Evolutionary conservation across 2,797 vertebrate species (phyloP).

Genomic region (Lacerta viridis): DNA sequence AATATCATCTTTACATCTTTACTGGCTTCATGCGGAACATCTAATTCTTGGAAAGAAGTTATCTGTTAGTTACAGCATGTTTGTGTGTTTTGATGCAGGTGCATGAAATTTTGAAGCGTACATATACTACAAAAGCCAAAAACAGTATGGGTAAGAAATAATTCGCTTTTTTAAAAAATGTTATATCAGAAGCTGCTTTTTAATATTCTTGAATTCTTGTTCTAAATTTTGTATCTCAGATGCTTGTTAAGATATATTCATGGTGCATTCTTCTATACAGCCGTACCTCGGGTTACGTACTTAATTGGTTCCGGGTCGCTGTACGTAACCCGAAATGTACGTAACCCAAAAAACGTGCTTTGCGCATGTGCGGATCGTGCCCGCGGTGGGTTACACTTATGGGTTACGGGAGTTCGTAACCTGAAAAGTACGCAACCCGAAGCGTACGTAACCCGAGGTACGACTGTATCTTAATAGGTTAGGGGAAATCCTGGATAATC

Average conservation of each 20-base stretch:
- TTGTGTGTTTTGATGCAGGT: slow-evolving; percentile 82
- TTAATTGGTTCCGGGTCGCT: no score
- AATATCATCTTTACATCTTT: slow-evolving; percentile 4
- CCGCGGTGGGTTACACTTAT: no score
- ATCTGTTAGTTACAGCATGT: not conserved
- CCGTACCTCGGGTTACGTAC: no score
- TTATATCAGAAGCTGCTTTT: not conserved
- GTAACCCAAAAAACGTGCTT: no score
- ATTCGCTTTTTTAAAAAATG: not conserved
- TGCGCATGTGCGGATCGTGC: no score
- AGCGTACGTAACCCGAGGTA: no score
- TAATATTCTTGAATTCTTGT: not conserved
- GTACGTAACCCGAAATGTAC: no score
- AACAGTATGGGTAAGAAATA: slow-evolving; percentile 90
- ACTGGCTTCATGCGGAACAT: not conserved
- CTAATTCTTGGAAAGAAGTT: not conserved
- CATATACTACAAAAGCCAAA: slow-evolving; percentile 87
- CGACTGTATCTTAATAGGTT: not conserved
- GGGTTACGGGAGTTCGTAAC: no score
- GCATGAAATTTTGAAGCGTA: slow-evolving; percentile 95
- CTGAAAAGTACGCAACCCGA: no score
- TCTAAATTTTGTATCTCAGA: not conserved
- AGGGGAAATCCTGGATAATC: not conserved
- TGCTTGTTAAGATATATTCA: not conserved
- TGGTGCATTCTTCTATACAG: not conserved